phyloP scores from a whole-genome alignment of 2,113 vertebrate genomes.

The Strix uralensis region DNA sequence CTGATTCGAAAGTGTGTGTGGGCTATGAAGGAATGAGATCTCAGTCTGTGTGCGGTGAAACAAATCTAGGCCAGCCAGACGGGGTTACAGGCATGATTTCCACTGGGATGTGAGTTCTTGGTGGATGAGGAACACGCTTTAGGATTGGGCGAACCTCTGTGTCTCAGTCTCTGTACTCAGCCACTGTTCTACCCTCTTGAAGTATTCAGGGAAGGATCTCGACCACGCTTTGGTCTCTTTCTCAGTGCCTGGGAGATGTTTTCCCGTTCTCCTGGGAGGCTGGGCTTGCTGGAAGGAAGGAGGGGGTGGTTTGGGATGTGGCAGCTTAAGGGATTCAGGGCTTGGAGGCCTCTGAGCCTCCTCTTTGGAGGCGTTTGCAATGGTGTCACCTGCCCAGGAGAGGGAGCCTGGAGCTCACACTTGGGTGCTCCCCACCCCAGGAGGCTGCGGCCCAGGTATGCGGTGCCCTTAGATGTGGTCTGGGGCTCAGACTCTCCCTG shows the following conservation, averaged over 20 bases:
- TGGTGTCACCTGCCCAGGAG: background rate
- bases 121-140: background rate
- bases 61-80: background rate
- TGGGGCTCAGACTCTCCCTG: background rate
- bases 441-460: background rate
- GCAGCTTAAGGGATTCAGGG: background rate
- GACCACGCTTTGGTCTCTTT: background rate
- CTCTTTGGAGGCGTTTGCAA: background rate
- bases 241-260: background rate
- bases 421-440: background rate
- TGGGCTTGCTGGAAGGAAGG: background rate
- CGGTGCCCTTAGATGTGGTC: background rate
- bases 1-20: background rate
- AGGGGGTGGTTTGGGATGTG: background rate
- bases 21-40: background rate
- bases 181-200: background rate
- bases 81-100: background rate
- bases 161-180: background rate
- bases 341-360: background rate
- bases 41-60: fast-evolving
- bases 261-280: background rate
- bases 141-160: background rate
- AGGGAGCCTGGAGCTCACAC: conserved; percentile 25
- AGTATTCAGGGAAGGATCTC: background rate
- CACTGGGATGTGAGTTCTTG: background rate